Evolutionary conservation across 2,888 invertebrate genomes (phyloP).

Genomic region (Dromius quadrimaculatus): DNA sequence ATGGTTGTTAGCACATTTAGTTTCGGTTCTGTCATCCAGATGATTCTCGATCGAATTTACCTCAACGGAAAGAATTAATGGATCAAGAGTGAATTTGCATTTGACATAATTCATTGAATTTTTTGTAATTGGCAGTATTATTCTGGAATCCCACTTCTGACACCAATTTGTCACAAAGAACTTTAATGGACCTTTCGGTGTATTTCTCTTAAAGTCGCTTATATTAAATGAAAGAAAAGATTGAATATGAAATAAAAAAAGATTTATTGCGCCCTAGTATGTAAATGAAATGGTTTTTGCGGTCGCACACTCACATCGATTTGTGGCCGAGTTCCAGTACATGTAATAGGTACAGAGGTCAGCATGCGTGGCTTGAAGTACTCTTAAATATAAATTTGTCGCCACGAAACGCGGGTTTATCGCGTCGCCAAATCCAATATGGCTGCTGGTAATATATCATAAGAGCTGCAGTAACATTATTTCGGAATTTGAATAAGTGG

Average conservation of each 20-base stretch:
- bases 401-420: constrained; percentile 56
- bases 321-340: background rate
- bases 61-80: background rate
- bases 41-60: constrained; percentile 14
- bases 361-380: constrained; percentile 42
- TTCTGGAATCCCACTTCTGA: no score
- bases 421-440: constrained; percentile 64
- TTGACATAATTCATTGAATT: background rate
- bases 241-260: background rate
- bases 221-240: background rate
- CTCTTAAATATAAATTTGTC: constrained; percentile 53
- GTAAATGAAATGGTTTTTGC: constrained; percentile 19
- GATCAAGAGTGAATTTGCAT: background rate
- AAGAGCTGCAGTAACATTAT: constrained; percentile 65
- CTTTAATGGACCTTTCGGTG: background rate
- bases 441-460: constrained; percentile 65
- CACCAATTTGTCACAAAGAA: background rate
- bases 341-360: background rate
- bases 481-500: constrained; percentile 66
- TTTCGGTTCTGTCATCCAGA: constrained; percentile 24
- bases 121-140: background rate
- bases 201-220: background rate
- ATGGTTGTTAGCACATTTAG: constrained; percentile 16
- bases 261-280: constrained; percentile 16
- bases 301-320: constrained; percentile 14